Evolutionary conservation across 2,888 invertebrate genomes (phyloP), one percentile per base, ranked within the genome.

Genomic region (Lycocerus yunnanus): DNA sequence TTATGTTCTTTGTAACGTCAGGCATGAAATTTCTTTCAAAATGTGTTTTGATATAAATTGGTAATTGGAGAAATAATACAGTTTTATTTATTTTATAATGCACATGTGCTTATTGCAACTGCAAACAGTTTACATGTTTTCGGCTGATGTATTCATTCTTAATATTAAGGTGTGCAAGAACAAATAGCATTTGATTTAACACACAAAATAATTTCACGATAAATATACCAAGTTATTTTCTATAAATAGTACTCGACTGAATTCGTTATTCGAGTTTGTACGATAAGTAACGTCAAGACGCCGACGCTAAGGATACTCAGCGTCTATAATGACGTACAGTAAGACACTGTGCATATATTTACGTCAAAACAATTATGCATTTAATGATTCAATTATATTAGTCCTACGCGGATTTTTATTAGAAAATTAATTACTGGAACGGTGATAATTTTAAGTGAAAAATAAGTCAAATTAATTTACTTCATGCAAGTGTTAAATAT

Each of bases 241-340:
- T 63, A 63, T 63, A 63, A 63, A 63, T 63, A 63, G 16, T 20
- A n/a, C 11, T 63, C 61, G 61, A 20, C 61, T n/a, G 2, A 15
- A 18, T 20, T 63, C 61, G 61, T 18, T n/a, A 63, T 14, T 43
- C 43, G 43, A 43, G n/a, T 43, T n/a, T 43, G 15, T n/a, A 18
- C 61, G 61, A 16, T 60, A 63, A 63, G 61, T 63, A 63, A 63
- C 61, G 61, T 63, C 61, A 63, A 63, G 61, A 63, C 61, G 66
- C 27, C 67, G 84, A 82, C 84, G 84, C 82, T 78, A 73, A 79
- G 81, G 83, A 81, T 81, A 83, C 82, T 82, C 71, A 82, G 82
- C 82, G 82, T 78, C 83, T 80, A 76, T 74, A 76, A 73, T 80
- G 77, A 79, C 78, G 77, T 79, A 77, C 78, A 75, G 78, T 75